Evolutionary conservation across 2,113 vertebrate genomes (phyloP), one percentile per base, ranked within the genome.

Genomic region (Callocephalon fimbriatum): DNA sequence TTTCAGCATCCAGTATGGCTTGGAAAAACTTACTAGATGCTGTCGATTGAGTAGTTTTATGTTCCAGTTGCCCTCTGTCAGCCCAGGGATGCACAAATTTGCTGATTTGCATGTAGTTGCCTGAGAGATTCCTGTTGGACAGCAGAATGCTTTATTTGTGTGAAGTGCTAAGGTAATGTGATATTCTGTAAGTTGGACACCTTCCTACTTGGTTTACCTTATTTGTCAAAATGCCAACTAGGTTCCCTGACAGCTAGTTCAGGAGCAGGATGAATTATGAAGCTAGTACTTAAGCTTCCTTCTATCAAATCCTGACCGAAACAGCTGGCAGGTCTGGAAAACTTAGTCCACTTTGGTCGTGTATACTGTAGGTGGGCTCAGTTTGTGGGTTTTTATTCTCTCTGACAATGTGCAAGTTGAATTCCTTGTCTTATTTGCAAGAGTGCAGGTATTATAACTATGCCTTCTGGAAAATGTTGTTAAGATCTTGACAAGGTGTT

Each of bases 41-140:
- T 4, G 0, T 10, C 31, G 2, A 35, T 37, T 76, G n/a, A 0
- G 0, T 4, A 73, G 38, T n/a, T 72, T 47, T 51, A 32, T 44
- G 51, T 87, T 87, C 32, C 38, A 26, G 27, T 35, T 86, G 47
- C 44, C 31, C 11, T 72, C 50, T 85, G 37, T 48, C 23, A 87
- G 70, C 31, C 18, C 25, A 22, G 40, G 21, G 42, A 29, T 63
- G 65, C 12, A 31, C 51, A 75, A 5, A 13, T 82, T 37, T 47
- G 56, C 42, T 78, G 16, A 68, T 45, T 37, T 35, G 13, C 5
- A 2, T 77, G 2, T 25, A 15, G 23, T 0, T 89, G 42, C 11
- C 73, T 47, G 56, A 7, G 56, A 88, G 38, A 21, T 76, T 84
- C 51, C 61, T 65, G 27, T 22, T 51, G 47, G 56, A 29, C 37